Percentiles rank a stretch among this genome's conserved stretches.
Evolutionary conservation across 2,113 vertebrate genomes (phyloP).

Genomic region (Burhinus bistriatus): DNA sequence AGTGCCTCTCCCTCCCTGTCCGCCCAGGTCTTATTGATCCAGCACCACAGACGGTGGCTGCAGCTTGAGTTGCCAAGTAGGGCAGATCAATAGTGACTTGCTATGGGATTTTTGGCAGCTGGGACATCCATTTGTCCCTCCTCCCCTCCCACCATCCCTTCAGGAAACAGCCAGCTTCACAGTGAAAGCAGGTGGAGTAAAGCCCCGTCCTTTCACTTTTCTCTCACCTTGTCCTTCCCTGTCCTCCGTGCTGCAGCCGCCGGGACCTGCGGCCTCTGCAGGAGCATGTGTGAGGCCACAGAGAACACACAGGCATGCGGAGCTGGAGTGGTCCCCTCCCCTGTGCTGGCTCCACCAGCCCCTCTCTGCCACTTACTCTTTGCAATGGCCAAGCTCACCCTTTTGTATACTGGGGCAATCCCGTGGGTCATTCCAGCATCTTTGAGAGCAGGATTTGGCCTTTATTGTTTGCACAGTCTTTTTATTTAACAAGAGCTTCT

Average conservation of each 20-base stretch:
- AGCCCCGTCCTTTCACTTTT: accelerated
- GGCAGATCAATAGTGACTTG: slow-evolving; percentile 54
- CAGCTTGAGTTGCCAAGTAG: slow-evolving; percentile 62
- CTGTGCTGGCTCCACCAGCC: accelerated
- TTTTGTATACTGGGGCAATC: background rate
- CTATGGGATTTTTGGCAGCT: slow-evolving; percentile 51
- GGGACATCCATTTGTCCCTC: background rate
- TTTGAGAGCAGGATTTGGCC: background rate
- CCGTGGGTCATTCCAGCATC: background rate
- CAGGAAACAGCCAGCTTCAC: background rate
- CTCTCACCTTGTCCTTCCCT: background rate
- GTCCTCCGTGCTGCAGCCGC: background rate
- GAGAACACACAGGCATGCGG: accelerated
- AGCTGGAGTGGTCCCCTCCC: background rate
- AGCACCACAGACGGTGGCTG: slow-evolving; percentile 32
- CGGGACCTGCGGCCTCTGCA: accelerated
- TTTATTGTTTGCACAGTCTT: background rate
- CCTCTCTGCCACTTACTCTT: background rate
- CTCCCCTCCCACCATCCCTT: background rate
- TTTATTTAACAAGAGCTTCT: background rate
- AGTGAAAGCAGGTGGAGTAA: background rate
- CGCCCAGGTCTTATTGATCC: slow-evolving; percentile 48
- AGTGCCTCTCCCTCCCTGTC: background rate
- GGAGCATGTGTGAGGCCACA: background rate
- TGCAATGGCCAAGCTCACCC: background rate